Base-by-base conservation (phyloP, 2,888 invertebrate species). In the Pocota personata region DNA sequence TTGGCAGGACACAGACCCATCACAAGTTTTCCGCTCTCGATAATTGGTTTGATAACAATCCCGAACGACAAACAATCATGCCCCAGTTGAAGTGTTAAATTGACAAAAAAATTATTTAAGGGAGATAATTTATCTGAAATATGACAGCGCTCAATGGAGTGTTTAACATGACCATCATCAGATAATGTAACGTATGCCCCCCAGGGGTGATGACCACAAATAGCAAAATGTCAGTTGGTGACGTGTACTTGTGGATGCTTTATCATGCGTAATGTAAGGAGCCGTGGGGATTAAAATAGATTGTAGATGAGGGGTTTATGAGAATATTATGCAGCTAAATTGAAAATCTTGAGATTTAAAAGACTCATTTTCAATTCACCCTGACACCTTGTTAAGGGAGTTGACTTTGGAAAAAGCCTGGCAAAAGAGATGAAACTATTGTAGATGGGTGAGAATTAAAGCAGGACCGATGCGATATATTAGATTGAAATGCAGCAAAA, bases 21-120 rank as follows among this genome's bases (percentile, higher is more conserved):
- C 24, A 27, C 37, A 16, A 52, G 24, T 72, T 60, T 48, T 30
- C 37, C 30, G 7, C 8, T 43, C 57, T 43, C 57, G 48, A 52
- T 75, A 64, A 75, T 75, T 79, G 79, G 55, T 79, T 69, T 69
- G 73, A 79, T 69, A 64, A 55, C 12, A 79, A 57, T 57, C 43
- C 7, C 30, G 21, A 67, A 32, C 48, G 37, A 37, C 66, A 72
- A n/a, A 37, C 27, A 60, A 24, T 27, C 35, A 8, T 5, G 43
- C 27, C 21, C 64, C 55, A 40, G 37, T 48, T 71, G 8, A 66
- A 60, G 21, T 83, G 60, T 60, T 71, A 72, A 67, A 32, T 83
- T 73, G 57, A 69, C 43, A 73, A 60, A 40, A 55, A 40, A 52
- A 43, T 14, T 48, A 24, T 35, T 52, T 16, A 48, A 37, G 10